Percentiles rank a stretch among this genome's conserved stretches.
Conservation (phyloP, 2,888 invertebrate genomes). For the Melinaea menophilus region DNA sequence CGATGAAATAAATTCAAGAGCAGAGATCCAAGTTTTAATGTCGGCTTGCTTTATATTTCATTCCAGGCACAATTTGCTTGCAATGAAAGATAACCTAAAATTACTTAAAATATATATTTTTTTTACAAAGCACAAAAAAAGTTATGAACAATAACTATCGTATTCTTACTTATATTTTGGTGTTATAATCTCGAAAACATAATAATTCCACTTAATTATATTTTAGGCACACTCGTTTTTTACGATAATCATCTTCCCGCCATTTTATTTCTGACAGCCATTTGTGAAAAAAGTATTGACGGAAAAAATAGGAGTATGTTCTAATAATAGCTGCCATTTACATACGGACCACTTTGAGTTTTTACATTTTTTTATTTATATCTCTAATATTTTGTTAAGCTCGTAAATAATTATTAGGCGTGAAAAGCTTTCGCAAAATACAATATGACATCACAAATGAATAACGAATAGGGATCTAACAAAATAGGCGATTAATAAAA, state of each 20-base stretch:
- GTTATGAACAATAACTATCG: slow-evolving; percentile 23
- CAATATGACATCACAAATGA: no score
- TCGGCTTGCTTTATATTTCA: slow-evolving; percentile 1
- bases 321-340: no score
- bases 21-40: slow-evolving; percentile 45
- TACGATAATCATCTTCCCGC: slow-evolving; percentile 13
- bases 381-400: no score
- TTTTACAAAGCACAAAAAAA: slow-evolving; percentile 17
- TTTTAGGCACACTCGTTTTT: slow-evolving; percentile 41
- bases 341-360: no score
- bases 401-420: no score
- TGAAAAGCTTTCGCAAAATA: no score
- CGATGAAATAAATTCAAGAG: slow-evolving; percentile 65
- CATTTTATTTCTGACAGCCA: no score
- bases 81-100: slow-evolving; percentile 4
- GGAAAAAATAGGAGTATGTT: no score
- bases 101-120: slow-evolving; percentile 9
- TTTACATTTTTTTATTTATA: no score
- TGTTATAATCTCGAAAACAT: slow-evolving; percentile 64
- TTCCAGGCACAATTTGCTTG: slow-evolving; percentile 4
- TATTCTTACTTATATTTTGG: slow-evolving; percentile 56
- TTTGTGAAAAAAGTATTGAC: no score
- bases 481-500: not conserved
- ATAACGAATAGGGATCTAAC: not conserved
- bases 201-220: slow-evolving; percentile 32